Evolutionary conservation across 2,113 vertebrate species (phyloP).

Genomic region (Catagonus wagneri): DNA sequence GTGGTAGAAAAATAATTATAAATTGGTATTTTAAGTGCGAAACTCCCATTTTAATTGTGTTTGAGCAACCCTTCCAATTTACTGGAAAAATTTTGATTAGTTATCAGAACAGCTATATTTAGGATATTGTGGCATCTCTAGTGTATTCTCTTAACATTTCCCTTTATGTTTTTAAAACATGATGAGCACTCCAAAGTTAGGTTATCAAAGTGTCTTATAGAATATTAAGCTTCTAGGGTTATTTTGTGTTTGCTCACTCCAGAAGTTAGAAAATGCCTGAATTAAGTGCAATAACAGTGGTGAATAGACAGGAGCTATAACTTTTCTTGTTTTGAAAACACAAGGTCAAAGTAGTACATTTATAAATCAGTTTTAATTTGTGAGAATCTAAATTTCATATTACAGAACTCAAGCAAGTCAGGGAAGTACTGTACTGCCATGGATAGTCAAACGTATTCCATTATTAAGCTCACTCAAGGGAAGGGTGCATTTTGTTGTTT

Average conservation of each 20-base stretch:
- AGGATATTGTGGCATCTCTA: background rate
- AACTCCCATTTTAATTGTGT: background rate
- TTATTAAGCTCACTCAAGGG: slow-evolving; percentile 49
- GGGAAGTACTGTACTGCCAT: slow-evolving; percentile 46
- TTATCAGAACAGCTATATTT: background rate
- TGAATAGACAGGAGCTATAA: background rate
- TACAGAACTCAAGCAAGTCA: slow-evolving; percentile 7
- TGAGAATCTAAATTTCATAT: slow-evolving; percentile 35
- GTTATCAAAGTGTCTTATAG: background rate
- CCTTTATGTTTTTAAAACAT: background rate
- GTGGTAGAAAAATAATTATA: background rate
- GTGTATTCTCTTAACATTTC: background rate
- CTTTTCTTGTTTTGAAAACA: slow-evolving; percentile 55
- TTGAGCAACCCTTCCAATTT: background rate
- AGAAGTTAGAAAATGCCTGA: slow-evolving; percentile 13
- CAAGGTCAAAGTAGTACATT: slow-evolving; percentile 59
- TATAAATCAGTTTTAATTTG: slow-evolving; percentile 72
- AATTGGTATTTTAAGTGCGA: slow-evolving; percentile 10
- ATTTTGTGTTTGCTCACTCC: background rate
- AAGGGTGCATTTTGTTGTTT: slow-evolving; percentile 61
- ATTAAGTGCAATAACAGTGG: slow-evolving; percentile 9
- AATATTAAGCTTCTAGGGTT: background rate
- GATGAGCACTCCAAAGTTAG: background rate
- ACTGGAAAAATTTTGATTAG: background rate
- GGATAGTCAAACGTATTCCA: background rate